Base-by-base conservation (phyloP, 2,113 vertebrate species). In the Pomatostomus ruficeps region DNA sequence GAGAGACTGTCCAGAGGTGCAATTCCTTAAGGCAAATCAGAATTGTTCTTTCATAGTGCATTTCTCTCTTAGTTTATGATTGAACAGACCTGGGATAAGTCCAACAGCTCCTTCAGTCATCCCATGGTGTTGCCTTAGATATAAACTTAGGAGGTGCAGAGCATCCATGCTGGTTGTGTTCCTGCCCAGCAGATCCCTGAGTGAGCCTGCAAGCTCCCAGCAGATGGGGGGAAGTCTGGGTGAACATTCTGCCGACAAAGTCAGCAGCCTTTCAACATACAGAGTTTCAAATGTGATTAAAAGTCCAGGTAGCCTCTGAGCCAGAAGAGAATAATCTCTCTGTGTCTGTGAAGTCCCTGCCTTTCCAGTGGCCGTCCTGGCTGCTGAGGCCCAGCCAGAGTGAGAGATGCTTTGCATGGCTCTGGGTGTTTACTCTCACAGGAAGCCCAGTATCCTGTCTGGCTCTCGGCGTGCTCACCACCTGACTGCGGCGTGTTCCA, bases 371-470 rank as follows among this genome's bases (percentile, higher is more conserved):
- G 87, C 91, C 78, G 46, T 70, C 18, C 66, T 57, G 88, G 87
- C 71, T 82, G 80, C 1, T 70, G 87, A 15, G 7, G 79, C 89
- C 91, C 92, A 94, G 95, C 66, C 89, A 94, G 87, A 87, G n/a
- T 45, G 93, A 96, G 89, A 85, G 96, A 95, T 95, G 93, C 93
- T 88, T 93, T 91, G 93, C 96, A 75, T 93, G 87, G 57, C 87
- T 94, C 25, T 88, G 18, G 78, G 91, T 83, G 73, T 96, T 98
- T 97, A 96, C 97, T 97, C 96, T 96, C 81, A 94, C 97, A 98
- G 98, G 98, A 98, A 98, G 98, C 97, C 52, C 97, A 97, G 97
- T 96, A 98, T 98, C 98, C 98, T 98, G 98, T 98, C 98, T 98
- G 98, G 97, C 96, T 97, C 93, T 89, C 79, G 97, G 97, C 93